These are phyloP conservation scores for Mya arenaria DNA, from an alignment of 1,140 invertebrate genomes.

Conservation along the genomic window DNA sequence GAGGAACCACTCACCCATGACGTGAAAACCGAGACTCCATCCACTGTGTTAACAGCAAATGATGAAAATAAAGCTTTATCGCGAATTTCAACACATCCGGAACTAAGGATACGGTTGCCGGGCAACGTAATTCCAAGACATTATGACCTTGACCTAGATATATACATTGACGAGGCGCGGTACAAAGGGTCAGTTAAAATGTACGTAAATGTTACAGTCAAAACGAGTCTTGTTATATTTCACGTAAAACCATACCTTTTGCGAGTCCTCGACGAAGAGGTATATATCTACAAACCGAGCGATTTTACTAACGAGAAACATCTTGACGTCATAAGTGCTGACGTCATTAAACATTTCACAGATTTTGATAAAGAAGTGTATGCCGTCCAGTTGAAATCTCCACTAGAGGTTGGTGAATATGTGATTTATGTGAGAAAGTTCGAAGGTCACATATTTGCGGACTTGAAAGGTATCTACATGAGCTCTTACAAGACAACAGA, in stretches of 20 bases:
- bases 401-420: constrained; percentile 53
- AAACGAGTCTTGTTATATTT: constrained; percentile 63
- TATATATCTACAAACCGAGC: constrained; percentile 23
- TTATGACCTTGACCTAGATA: constrained; percentile 63
- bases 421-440: constrained; percentile 62
- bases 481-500: constrained; percentile 65
- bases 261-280: background rate
- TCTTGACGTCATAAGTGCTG: background rate
- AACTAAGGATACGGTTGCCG: constrained; percentile 64
- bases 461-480: constrained; percentile 67
- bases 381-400: constrained; percentile 57
- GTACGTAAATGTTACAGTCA: constrained; percentile 29
- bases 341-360: constrained; percentile 50
- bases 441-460: constrained; percentile 57
- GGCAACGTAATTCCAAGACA: constrained; percentile 62
- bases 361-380: constrained; percentile 60
- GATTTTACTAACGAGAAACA: constrained; percentile 8
- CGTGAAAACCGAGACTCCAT: background rate
- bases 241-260: constrained; percentile 52
- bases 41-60: background rate
- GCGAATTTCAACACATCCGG: background rate
- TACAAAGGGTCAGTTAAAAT: constrained; percentile 68
- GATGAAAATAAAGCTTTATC: background rate
- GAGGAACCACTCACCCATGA: background rate
- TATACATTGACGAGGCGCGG: constrained; percentile 56